Evolutionary conservation across 2,113 vertebrate species (phyloP).

Genomic region (Charadrius vociferus): DNA sequence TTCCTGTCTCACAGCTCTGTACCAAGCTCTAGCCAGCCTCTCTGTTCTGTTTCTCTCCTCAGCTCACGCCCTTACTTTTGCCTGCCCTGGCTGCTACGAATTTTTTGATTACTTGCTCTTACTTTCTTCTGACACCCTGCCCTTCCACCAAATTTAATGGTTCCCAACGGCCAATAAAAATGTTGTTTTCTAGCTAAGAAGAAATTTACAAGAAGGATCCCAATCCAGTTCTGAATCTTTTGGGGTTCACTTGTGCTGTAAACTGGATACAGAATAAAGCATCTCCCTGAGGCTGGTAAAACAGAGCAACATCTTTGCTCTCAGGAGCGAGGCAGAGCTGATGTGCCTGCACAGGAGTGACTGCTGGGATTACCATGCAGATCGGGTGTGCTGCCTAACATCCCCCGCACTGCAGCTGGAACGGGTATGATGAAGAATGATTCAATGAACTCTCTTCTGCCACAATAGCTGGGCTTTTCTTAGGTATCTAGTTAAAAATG

Average conservation of each 20-base stretch:
- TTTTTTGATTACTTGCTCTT: not conserved
- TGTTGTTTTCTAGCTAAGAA: not conserved
- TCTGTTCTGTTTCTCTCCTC: not conserved
- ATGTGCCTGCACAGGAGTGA: not conserved
- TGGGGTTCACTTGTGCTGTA: not conserved
- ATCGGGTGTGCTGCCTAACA: not conserved
- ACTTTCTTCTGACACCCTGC: not conserved
- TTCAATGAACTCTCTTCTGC: not conserved
- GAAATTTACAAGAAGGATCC: not conserved
- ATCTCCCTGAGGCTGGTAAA: not conserved
- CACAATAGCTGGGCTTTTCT: not conserved
- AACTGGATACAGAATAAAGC: not conserved
- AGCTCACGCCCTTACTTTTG: not conserved
- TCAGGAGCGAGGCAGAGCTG: not conserved
- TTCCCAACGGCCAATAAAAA: not conserved
- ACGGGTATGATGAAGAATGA: not conserved
- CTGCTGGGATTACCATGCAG: not conserved
- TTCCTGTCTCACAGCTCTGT: not conserved
- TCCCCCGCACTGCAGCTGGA: not conserved
- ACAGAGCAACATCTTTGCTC: not conserved
- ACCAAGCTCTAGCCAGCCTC: not conserved
- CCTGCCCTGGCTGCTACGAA: not conserved
- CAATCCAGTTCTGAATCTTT: not conserved
- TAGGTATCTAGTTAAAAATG: not conserved
- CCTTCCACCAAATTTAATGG: not conserved